phyloP scores from a whole-genome alignment of 2,797 vertebrate species.

The Lycodopsis pacificus region DNA sequence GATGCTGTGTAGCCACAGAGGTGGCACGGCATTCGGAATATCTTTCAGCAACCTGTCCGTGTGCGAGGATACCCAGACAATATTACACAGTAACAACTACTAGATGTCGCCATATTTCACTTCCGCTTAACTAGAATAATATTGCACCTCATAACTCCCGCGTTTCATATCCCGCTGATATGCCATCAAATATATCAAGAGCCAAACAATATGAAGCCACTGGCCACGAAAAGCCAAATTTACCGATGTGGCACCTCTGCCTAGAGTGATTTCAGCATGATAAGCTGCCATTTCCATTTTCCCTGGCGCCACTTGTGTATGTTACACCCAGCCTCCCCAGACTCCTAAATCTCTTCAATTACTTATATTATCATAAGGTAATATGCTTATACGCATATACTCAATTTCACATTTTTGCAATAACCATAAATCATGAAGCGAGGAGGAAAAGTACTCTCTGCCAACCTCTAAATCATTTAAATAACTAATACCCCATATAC shows the following conservation, averaged over 20 bases:
- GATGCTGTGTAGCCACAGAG: constrained; percentile 47
- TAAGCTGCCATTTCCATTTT: constrained; percentile 72
- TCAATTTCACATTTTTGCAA: constrained; percentile 85
- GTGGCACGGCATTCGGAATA: constrained; percentile 25
- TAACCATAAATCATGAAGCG: constrained; percentile 83
- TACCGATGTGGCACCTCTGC: constrained; percentile 69
- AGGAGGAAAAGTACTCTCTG: constrained; percentile 74
- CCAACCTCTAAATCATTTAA: constrained; percentile 85
- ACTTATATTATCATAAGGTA: constrained; percentile 87
- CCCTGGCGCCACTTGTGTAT: constrained; percentile 62
- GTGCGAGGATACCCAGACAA: constrained; percentile 54
- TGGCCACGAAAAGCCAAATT: constrained; percentile 72
- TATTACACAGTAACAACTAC: constrained; percentile 48
- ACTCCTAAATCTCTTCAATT: constrained; percentile 84
- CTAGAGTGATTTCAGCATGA: constrained; percentile 70
- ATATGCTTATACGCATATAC: constrained; percentile 86
- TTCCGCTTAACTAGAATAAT: constrained; percentile 63
- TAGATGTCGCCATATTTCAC: constrained; percentile 65
- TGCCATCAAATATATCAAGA: constrained; percentile 72
- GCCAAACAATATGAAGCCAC: constrained; percentile 71
- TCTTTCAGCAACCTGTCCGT: constrained; percentile 45
- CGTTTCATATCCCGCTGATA: constrained; percentile 72
- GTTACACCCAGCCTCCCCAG: constrained; percentile 60
- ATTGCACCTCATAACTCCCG: constrained; percentile 69
- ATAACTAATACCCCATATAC: constrained; percentile 82